These are phyloP conservation scores for Tiphia femorata DNA, from an alignment of 2,888 invertebrate species.

Conservation along the genomic window DNA sequence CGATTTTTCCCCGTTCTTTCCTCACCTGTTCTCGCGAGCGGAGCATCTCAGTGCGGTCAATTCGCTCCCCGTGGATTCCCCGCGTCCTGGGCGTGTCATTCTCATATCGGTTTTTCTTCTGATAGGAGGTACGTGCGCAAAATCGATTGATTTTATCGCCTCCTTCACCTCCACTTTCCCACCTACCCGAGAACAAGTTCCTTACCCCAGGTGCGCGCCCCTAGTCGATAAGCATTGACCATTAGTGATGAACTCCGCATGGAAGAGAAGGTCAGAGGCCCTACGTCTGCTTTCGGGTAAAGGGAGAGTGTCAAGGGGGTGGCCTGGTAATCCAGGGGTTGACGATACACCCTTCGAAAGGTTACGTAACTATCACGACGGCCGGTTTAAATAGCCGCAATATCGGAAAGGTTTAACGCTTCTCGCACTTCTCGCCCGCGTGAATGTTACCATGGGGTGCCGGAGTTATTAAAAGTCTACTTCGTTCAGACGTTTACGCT, in stretches of 20 bases:
- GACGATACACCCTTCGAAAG: too few relatives aligned
- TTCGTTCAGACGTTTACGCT: too few relatives aligned
- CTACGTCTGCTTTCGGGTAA: too few relatives aligned
- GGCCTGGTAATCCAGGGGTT: too few relatives aligned
- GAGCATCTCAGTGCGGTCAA: slow-evolving; percentile 27
- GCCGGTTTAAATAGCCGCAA: too few relatives aligned
- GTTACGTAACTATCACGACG: too few relatives aligned
- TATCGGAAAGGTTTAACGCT: too few relatives aligned
- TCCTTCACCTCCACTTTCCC: not conserved
- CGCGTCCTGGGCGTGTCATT: slow-evolving; percentile 18
- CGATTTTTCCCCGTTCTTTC: slow-evolving; percentile 15
- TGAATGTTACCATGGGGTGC: too few relatives aligned
- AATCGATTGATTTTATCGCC: slow-evolving; percentile 36
- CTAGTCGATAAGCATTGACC: slow-evolving; percentile 30
- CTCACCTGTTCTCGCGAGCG: slow-evolving; percentile 27
- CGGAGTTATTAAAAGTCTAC: too few relatives aligned
- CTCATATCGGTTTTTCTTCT: slow-evolving; percentile 27
- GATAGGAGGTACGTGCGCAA: slow-evolving; percentile 19
- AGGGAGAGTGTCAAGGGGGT: too few relatives aligned
- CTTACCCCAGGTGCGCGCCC: slow-evolving; percentile 17
- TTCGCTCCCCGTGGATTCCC: slow-evolving; percentile 28
- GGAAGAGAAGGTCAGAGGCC: too few relatives aligned
- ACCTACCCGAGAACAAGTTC: slow-evolving; percentile 7
- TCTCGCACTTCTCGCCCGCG: too few relatives aligned
- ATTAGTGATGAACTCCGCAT: slow-evolving; percentile 12